Conservation (phyloP, 2,888 invertebrate genomes). For the Megastigmus dorsalis region DNA sequence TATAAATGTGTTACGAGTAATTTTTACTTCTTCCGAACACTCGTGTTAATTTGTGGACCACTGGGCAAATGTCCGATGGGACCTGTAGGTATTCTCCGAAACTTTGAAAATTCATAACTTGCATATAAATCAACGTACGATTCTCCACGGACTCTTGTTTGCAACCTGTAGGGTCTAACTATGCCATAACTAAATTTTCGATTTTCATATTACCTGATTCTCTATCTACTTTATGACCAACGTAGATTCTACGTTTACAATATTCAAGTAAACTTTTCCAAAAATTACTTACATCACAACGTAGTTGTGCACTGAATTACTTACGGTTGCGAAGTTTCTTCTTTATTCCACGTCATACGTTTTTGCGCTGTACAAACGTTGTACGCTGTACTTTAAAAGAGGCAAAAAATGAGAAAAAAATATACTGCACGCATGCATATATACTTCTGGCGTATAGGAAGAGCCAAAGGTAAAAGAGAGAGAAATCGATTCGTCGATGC, state of each 20-base stretch:
- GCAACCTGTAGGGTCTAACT: slow-evolving; percentile 19
- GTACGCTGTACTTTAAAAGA: slow-evolving; percentile 6
- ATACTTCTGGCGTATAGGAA: neutral
- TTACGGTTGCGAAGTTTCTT: no score
- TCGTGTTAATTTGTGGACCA: neutral
- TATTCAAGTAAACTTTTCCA: no score
- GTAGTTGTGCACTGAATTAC: no score
- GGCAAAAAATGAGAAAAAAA: neutral
- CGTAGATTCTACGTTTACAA: no score
- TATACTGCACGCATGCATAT: neutral
- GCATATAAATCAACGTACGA: slow-evolving; percentile 48
- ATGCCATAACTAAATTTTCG: slow-evolving; percentile 11
- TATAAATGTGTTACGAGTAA: no score
- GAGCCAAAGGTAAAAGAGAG: neutral
- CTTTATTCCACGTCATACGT: no score
- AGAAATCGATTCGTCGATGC: slow-evolving; percentile 26
- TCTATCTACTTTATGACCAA: no score
- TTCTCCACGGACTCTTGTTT: slow-evolving; percentile 41
- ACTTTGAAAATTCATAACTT: slow-evolving; percentile 15
- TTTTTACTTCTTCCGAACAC: neutral
- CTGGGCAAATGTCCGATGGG: neutral
- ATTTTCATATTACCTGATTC: neutral
- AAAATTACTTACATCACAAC: no score
- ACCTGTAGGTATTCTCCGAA: neutral
- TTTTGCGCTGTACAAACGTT: no score